Base-by-base conservation (phyloP, 2,797 vertebrate species). In the Thaleichthys pacificus region DNA sequence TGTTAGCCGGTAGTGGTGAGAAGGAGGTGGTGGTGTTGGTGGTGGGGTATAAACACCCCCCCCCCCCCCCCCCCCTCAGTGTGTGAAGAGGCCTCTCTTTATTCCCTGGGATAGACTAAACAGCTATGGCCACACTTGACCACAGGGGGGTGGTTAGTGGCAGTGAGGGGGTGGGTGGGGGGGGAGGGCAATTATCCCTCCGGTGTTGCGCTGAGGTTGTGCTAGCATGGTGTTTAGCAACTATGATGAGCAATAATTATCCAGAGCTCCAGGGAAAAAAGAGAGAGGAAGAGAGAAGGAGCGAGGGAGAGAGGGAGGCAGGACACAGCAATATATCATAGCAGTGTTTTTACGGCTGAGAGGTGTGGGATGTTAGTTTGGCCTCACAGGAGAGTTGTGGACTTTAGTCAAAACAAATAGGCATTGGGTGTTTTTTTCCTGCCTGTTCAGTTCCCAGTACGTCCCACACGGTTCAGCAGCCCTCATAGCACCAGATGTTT, bases 241-340 rank as follows among this genome's bases (percentile, higher is more conserved):
- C 73, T 78, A 81, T 83, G 77, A 82, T 68, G 80, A 83, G 79
- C 79, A 79, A 79, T 89, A 87, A 80, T 81, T 83, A 84, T 15
- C 73, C n/a, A 63, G 51, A 79, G 32, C 77, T 74, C 69, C 15
- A 61, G 38, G 71, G 56, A 61, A 57, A 28, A 61, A 21, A 19
- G 32, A 35, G 32, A 35, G 32, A 6, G 32, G 32, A 35, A 35
- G 32, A 17, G 54, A 28, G 22, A 49, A 42, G 68, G n/a, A 49
- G 17, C 26, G 9, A 61, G 61, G 26, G 71, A 73, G 57, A 15
- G 72, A 47, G 11, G 28, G 77, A 51, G 32, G 32, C 63, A 9
- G 58, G 65, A 82, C 79, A 80, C 84, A 54, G 75, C 84, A 83
- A 80, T 69, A 73, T 82, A 81, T 62, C 69, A 51, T 63, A 58